Percentiles rank a stretch among this genome's conserved stretches.
phyloP scores from a whole-genome alignment of 2,888 invertebrate species.

The Escarpia spicata region DNA sequence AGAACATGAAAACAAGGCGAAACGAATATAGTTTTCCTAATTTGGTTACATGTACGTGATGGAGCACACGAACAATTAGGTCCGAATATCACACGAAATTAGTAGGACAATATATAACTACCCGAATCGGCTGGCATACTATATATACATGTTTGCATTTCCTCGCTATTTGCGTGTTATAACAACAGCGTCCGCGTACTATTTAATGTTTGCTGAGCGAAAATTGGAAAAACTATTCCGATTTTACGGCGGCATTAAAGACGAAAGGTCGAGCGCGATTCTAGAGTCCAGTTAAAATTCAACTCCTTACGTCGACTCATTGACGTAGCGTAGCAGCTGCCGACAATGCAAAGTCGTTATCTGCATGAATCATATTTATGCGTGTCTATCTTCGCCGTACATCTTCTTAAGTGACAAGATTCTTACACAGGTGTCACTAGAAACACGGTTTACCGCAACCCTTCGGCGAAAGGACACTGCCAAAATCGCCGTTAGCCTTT shows the following conservation, averaged over 20 bases:
- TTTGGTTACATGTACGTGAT: too few relatives aligned
- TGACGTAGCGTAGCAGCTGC: background rate
- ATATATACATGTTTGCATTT: background rate
- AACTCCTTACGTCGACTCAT: background rate
- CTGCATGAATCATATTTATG: constrained; percentile 12
- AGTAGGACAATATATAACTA: too few relatives aligned
- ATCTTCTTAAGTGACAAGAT: background rate
- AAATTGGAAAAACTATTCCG: background rate
- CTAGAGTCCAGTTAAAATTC: background rate
- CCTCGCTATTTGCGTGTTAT: background rate
- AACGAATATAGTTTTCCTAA: too few relatives aligned
- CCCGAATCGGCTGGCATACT: background rate
- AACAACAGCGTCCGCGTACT: background rate
- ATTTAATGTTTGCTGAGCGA: background rate
- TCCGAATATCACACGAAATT: too few relatives aligned
- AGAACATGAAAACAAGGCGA: too few relatives aligned
- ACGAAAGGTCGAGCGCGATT: background rate
- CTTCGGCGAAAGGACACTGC: background rate
- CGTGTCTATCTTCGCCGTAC: background rate
- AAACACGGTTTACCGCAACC: background rate
- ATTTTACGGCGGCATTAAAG: constrained; percentile 5
- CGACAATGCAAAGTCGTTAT: background rate
- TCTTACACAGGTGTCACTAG: background rate
- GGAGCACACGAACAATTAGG: too few relatives aligned
- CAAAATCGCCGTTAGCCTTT: background rate